Percentiles rank a stretch among this genome's conserved stretches.
phyloP scores from a whole-genome alignment of 2,113 vertebrate genomes.

The Alaudala cheleensis region DNA sequence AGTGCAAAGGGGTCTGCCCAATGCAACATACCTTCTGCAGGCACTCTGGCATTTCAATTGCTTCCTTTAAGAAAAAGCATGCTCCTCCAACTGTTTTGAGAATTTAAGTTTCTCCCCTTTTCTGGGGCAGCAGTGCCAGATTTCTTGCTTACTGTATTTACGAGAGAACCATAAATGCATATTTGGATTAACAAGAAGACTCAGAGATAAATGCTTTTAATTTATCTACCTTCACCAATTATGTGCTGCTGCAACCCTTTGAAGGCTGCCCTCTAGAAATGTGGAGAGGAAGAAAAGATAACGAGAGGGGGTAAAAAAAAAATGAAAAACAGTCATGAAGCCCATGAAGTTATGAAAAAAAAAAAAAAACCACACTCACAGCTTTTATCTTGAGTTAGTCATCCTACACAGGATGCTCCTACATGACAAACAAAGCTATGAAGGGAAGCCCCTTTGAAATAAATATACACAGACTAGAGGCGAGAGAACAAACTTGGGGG shows the following conservation, averaged over 20 bases:
- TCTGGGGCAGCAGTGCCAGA: background rate
- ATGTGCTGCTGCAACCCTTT: background rate
- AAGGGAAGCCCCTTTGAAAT: background rate
- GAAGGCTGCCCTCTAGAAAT: background rate
- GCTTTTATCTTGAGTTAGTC: background rate
- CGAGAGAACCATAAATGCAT: background rate
- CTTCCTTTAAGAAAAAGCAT: background rate
- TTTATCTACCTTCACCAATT: background rate
- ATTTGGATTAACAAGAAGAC: background rate
- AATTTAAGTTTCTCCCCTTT: background rate
- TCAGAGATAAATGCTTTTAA: background rate
- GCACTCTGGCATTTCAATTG: background rate
- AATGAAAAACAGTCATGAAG: background rate
- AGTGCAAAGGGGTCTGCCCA: background rate
- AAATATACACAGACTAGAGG: background rate
- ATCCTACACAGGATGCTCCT: background rate
- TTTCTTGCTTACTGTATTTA: background rate
- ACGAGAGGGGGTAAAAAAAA: background rate
- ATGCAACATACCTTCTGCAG: background rate
- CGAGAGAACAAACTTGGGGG: background rate
- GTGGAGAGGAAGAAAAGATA: background rate
- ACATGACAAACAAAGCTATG: accelerated
- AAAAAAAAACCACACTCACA: background rate
- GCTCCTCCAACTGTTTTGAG: background rate
- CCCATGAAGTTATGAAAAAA: background rate